Base-by-base conservation (phyloP, 2,113 vertebrate genomes). In the Oryctolagus cuniculus region DNA sequence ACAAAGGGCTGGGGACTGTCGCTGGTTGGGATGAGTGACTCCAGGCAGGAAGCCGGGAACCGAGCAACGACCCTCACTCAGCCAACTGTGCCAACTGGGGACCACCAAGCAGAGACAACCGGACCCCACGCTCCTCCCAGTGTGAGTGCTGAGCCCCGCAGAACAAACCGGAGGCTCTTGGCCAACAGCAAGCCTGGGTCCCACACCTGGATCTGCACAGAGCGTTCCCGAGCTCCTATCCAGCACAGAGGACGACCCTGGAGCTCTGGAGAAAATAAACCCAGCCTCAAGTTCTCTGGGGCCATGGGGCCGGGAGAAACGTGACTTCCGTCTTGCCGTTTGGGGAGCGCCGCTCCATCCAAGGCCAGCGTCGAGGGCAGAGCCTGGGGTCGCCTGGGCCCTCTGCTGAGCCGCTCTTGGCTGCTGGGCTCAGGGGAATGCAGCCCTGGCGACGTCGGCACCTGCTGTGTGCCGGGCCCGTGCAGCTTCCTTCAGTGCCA, bases 381-480 rank as follows among this genome's bases (percentile, higher is more conserved):
- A 34, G 64, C 10, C 2, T 12, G n/a, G 34, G 58, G 38, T 25
- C 55, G 6, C 31, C 70, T 25, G 6, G 51, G 78, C 61, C 36
- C 31, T 51, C 22, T 36, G 3, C 34, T 21, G 49, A 58, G 55
- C 55, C 3, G 15, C 55, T 58, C 55, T 19, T 6, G 55, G 58
- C 21, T 6, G 25, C 10, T 0, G 49, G 87, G 51, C 16, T 13
- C 4, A 4, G 53, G 17, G 21, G 10, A 6, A 55, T 0, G 0
- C 2, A 11, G 5, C 5, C 3, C 0, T 2, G 36, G 3, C 17
- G 4, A 36, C 12, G 24, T 21, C 17, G 16, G 63, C 6, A 0
- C 78, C 75, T 38, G 2, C 34, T 2, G 0, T 0, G 29, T 3
- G 2, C 25, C 0, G 4, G 22, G 27, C 34, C n/a, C 44, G 44